phyloP scores from a whole-genome alignment of 37 sponge, comb jelly and placozoan species.

The Chondrosia reniformis region DNA sequence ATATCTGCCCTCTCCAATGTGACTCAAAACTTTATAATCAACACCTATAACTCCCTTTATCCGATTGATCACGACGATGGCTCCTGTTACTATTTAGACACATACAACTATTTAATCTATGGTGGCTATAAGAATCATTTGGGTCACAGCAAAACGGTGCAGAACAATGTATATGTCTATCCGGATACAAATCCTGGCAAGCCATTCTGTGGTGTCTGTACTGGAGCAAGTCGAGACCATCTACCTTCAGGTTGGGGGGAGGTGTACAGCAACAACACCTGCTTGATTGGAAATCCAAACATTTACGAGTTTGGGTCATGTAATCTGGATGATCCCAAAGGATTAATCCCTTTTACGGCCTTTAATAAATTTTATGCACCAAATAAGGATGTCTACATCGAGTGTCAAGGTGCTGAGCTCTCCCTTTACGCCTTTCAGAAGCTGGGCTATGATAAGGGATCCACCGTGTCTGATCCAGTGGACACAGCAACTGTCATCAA shows the following conservation, averaged over 20 bases:
- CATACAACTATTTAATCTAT: slow-evolving; percentile 57
- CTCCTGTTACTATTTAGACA: slow-evolving; percentile 54
- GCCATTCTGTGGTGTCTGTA: slow-evolving; percentile 25
- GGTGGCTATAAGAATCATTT: slow-evolving; percentile 55
- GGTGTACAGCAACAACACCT: slow-evolving; percentile 47
- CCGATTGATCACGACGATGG: slow-evolving; percentile 79
- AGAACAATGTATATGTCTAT: slow-evolving; percentile 51
- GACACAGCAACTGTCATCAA: slow-evolving; percentile 5
- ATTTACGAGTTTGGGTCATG: slow-evolving; percentile 33
- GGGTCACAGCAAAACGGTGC: slow-evolving; percentile 52
- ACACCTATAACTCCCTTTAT: slow-evolving; percentile 43
- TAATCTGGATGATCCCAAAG: slow-evolving; percentile 17
- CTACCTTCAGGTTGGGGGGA: slow-evolving; percentile 56
- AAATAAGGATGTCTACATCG: slow-evolving; percentile 30
- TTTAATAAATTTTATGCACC: slow-evolving; percentile 48
- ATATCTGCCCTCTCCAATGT: slow-evolving; percentile 31
- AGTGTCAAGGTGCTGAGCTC: slow-evolving; percentile 17
- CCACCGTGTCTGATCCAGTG: slow-evolving; percentile 14
- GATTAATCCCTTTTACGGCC: slow-evolving; percentile 38
- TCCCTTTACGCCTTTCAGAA: slow-evolving; percentile 31
- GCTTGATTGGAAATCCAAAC: slow-evolving; percentile 40
- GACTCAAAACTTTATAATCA: slow-evolving; percentile 53
- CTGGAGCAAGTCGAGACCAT: not conserved
- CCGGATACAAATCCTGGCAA: slow-evolving; percentile 10
- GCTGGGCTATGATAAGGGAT: slow-evolving; percentile 43